phyloP scores from a whole-genome alignment of 2,113 vertebrate species.

The Salvator merianae region DNA sequence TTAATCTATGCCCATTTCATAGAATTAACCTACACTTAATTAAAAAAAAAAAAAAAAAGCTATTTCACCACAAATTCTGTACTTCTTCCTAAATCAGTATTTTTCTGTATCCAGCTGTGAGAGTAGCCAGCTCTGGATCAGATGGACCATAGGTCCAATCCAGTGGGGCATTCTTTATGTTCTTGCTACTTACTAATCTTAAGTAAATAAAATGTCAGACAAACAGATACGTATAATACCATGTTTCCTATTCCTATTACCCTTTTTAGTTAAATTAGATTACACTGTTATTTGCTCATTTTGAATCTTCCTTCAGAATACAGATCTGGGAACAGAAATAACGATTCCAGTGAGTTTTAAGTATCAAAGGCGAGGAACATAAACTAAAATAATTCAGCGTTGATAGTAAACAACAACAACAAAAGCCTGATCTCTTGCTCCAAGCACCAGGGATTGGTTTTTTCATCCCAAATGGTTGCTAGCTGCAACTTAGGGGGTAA shows the following conservation, averaged over 20 bases:
- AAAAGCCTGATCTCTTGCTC: slow-evolving; percentile 1
- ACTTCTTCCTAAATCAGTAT: slow-evolving; percentile 48
- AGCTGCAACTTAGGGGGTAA: background rate
- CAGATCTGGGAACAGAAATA: slow-evolving; percentile 49
- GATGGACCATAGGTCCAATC: too few relatives aligned
- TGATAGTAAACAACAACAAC: too few relatives aligned
- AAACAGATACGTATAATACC: slow-evolving; percentile 22
- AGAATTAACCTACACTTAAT: slow-evolving; percentile 60
- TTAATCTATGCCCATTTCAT: slow-evolving; percentile 67
- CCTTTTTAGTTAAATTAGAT: slow-evolving; percentile 37
- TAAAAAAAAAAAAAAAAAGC: too few relatives aligned
- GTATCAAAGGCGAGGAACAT: slow-evolving; percentile 55
- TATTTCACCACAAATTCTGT: slow-evolving; percentile 36
- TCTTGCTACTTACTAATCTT: slow-evolving; percentile 32
- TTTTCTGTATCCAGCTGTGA: too few relatives aligned
- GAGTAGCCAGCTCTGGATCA: too few relatives aligned
- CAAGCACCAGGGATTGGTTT: background rate
- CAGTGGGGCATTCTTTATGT: too few relatives aligned
- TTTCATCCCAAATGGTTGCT: background rate
- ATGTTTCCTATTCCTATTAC: slow-evolving; percentile 2
- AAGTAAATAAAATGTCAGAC: slow-evolving; percentile 56
- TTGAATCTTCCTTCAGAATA: slow-evolving; percentile 70
- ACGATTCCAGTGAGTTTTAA: slow-evolving; percentile 63
- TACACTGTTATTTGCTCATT: slow-evolving; percentile 45
- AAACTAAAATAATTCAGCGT: slow-evolving; percentile 13